Base-by-base conservation (phyloP, 2,113 vertebrate genomes). In the Leptosomus discolor region DNA sequence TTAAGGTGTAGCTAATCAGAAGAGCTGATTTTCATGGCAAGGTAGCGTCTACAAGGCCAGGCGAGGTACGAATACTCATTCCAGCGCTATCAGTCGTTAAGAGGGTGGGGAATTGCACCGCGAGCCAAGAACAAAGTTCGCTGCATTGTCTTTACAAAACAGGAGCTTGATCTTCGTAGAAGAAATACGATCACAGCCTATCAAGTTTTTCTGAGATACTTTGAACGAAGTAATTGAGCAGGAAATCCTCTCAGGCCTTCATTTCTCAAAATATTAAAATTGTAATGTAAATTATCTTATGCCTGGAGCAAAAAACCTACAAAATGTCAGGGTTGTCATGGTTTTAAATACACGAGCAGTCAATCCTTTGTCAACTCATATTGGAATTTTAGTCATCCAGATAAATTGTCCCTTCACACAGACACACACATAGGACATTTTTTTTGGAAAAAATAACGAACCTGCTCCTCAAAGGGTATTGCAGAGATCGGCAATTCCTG, bases 261-360 rank as follows among this genome's bases (percentile, higher is more conserved):
- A 15, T 85, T 96, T 92, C 82, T 80, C 74, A 34, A 73, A 95
- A 93, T 94, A 94, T 93, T 88, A 54, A 94, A 90, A 89, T 69
- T 3, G 50, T 61, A 18, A 94, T 94, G 97, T 77, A 94, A 96
- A 95, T 95, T 61, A 71, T 78, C 64, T 63, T 18, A 10, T 1
- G 81, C 92, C 86, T 30, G 65, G 56, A 75, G 96, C 86, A 77
- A 94, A 88, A 94, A 76, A 36, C 71, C 84, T 67, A 58, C 64
- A 88, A 94, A 90, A 87, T 76, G n/a, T 85, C 81, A 83, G 73
- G 82, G 56, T 54, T 92, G 96, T 88, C 21, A 57, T 74, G 92
- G 91, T 58, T 95, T 96, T 88, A 78, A 95, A 92, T 46, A 54
- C 58, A 88, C 70, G 32, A 58, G 58, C 76, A 74, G 64, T 23